Evolutionary conservation across 2,888 invertebrate genomes (phyloP).

Genomic region (Entomobrya multifasciata): DNA sequence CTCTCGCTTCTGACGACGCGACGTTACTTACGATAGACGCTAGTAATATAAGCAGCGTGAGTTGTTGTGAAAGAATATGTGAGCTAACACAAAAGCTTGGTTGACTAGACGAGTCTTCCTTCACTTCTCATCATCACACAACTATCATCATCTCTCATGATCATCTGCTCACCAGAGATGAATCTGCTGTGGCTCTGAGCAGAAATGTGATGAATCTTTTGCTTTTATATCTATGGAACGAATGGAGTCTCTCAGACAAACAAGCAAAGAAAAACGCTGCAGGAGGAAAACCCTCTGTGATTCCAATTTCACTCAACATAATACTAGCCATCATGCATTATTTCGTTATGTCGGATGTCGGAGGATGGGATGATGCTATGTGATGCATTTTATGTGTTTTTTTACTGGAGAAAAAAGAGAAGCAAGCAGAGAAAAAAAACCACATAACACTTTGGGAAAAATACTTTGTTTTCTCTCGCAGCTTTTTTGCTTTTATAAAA

Average conservation of each 20-base stretch:
- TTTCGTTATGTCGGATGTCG: background rate
- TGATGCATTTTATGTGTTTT: too few relatives aligned
- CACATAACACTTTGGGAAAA: background rate
- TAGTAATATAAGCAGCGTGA: too few relatives aligned
- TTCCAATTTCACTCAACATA: background rate
- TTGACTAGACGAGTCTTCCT: too few relatives aligned
- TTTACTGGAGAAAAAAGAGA: background rate
- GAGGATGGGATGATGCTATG: background rate
- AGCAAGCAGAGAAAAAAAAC: background rate
- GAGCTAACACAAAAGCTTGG: background rate
- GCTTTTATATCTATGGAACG: too few relatives aligned
- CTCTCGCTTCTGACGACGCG: too few relatives aligned
- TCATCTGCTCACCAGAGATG: background rate
- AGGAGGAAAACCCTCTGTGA: conserved; percentile 24
- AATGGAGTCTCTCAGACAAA: background rate
- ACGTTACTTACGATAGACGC: too few relatives aligned
- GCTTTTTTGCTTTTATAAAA: too few relatives aligned
- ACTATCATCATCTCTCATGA: background rate
- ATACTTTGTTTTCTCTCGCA: too few relatives aligned
- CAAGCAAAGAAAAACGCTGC: conserved; percentile 7
- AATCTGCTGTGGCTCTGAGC: background rate
- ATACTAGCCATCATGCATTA: conserved; percentile 6
- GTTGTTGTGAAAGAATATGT: background rate
- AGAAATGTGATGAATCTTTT: background rate
- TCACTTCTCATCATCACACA: background rate